phyloP scores from a whole-genome alignment of 2,888 invertebrate genomes.

The Punctoribates punctum region DNA sequence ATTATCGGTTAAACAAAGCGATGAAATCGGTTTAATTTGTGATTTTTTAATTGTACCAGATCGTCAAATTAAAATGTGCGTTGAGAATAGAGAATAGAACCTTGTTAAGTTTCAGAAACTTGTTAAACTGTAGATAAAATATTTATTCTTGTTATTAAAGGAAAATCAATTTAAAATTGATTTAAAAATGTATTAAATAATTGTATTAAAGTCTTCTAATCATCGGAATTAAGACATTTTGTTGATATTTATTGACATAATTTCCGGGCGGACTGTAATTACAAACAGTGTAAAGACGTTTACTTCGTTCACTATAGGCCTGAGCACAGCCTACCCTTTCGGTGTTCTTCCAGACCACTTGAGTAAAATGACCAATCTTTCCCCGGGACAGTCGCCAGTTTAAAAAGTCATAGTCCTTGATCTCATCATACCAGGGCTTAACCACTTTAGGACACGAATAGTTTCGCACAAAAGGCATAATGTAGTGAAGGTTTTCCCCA shows the following conservation, averaged over 20 bases:
- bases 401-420: background rate
- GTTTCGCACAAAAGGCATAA: background rate
- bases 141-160: no score
- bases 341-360: constrained; percentile 36
- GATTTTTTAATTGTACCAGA: constrained; percentile 4
- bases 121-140: no score
- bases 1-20: background rate
- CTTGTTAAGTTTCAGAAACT: no score
- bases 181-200: background rate
- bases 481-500: constrained; percentile 38
- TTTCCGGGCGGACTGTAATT: constrained; percentile 40
- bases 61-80: background rate
- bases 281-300: constrained; percentile 33
- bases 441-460: constrained; percentile 14
- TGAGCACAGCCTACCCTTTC: constrained; percentile 29
- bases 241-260: background rate
- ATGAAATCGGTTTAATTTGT: constrained; percentile 14
- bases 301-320: constrained; percentile 7
- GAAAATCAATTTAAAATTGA: background rate
- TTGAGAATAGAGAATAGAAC: background rate
- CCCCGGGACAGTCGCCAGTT: background rate
- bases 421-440: constrained; percentile 39
- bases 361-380: constrained; percentile 39
- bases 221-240: constrained; percentile 10
- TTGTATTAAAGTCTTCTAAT: background rate